phyloP scores from a whole-genome alignment of 2,797 vertebrate species.

The Myripristis jacobus region DNA sequence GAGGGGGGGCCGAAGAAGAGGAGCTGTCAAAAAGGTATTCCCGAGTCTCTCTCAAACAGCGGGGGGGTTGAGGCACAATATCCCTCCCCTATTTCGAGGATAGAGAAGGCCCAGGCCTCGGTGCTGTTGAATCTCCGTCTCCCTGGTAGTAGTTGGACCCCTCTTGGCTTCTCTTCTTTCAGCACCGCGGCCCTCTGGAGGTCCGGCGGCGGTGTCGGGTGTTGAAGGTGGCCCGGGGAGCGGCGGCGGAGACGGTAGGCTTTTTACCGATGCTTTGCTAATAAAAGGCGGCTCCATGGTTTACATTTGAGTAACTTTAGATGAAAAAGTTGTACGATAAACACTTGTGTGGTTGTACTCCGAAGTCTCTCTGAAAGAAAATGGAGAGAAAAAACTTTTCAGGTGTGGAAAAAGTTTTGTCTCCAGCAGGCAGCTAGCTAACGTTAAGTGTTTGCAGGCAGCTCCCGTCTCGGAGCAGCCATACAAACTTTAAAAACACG shows the following conservation, averaged over 20 bases:
- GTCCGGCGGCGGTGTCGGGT: constrained; percentile 80
- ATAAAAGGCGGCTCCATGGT: constrained; percentile 6
- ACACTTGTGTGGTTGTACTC: not conserved
- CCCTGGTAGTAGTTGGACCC: constrained; percentile 66
- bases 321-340: not conserved
- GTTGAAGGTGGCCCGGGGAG: constrained; percentile 83
- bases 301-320: not conserved
- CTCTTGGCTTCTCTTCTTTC: constrained; percentile 71
- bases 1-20: constrained; percentile 73
- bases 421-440: constrained; percentile 46
- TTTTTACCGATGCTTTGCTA: constrained; percentile 8
- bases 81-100: constrained; percentile 69
- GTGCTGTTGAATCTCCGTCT: constrained; percentile 70
- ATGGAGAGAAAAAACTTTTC: constrained; percentile 46
- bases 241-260: constrained; percentile 73
- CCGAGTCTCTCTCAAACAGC: constrained; percentile 71
- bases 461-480: constrained; percentile 27
- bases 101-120: constrained; percentile 80
- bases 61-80: constrained; percentile 62
- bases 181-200: constrained; percentile 80
- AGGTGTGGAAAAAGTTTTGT: constrained; percentile 70
- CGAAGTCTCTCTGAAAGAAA: constrained; percentile 28
- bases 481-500: constrained; percentile 6
- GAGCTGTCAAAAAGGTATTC: constrained; percentile 79
- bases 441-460: constrained; percentile 48